A percentile compares a stretch with the other conserved stretches of the same genome.
Conservation (phyloP, 2,888 invertebrate genomes). For the Cephalotes varians region DNA sequence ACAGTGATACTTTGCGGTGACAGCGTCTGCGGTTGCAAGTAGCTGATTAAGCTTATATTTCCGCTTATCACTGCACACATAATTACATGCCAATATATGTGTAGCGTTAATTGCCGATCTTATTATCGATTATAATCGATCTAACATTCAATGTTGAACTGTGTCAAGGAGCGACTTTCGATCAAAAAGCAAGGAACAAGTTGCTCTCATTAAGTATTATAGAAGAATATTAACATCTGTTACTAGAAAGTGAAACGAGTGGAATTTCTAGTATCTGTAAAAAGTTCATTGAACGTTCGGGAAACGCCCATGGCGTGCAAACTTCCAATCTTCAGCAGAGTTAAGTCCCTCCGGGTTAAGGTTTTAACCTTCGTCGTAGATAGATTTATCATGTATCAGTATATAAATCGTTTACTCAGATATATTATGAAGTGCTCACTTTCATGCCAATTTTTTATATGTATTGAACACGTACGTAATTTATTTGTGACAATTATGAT, state of each 20-base stretch:
- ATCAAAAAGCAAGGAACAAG: slow-evolving; percentile 34
- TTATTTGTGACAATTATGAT: neutral
- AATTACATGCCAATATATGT: neutral
- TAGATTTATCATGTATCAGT: neutral
- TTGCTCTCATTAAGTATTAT: slow-evolving; percentile 19
- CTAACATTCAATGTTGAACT: neutral
- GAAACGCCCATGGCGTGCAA: neutral
- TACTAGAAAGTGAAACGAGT: slow-evolving; percentile 26
- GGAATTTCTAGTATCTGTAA: slow-evolving; percentile 8
- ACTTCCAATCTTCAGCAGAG: neutral
- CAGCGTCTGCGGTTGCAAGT: neutral
- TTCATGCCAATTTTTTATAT: neutral
- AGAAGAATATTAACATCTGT: neutral
- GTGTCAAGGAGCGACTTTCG: neutral
- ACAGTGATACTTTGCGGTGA: slow-evolving; percentile 18
- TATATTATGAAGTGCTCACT: neutral
- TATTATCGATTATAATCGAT: neutral
- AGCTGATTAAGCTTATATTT: slow-evolving; percentile 11
- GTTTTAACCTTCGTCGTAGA: neutral
- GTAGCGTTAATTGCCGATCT: slow-evolving; percentile 10
- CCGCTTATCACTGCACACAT: neutral
- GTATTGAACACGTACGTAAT: neutral
- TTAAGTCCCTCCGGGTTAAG: neutral
- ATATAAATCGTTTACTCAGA: neutral
- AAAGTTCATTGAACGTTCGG: slow-evolving; percentile 19